Base-by-base conservation (phyloP, 2,797 vertebrate genomes). In the Pteropus rufus region DNA sequence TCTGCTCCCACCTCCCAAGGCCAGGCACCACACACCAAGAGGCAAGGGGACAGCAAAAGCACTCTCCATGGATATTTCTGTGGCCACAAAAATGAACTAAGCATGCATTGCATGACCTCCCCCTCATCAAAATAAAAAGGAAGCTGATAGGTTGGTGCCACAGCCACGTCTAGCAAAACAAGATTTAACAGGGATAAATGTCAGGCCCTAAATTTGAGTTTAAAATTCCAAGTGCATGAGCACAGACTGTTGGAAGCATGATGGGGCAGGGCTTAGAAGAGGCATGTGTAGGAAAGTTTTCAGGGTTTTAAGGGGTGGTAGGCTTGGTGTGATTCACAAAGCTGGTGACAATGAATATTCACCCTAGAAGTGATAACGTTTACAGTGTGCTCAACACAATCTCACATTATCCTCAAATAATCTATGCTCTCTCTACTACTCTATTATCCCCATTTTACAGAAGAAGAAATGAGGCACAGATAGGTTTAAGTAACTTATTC, bases 91-190 rank as follows among this genome's bases (percentile, higher is more conserved):
- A 62, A 58, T 81, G 72, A 90, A 81, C 80, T 84, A 10, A 62
- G 62, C 76, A 10, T 65, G 41, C 56, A 12, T 31, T 36, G 3
- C 2, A 2, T 16, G 18, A 36, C 64, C 49, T 81, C 60, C 23
- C 18, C 44, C 29, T 93, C 52, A 39, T 70, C 79, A 60, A 79
- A 77, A 91, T 34, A 46, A 69, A 80, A 87, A 92, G 60, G 76
- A 95, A 86, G 10, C n/a, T n/a, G 87, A 72, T 44, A 87, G 75
- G 44, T 41, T 31, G 89, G 93, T 8, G 2, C 73, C 36, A 18
- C 4, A 0, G 49, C 91, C 72, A 64, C 29, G 1, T 54, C 60
- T 77, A 70, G 84, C 36, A 72, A 87, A 89, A 87, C 79, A 73
- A 75, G 46, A 39, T 31, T 84, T 44, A 72, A 41, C 34, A 70